A percentile compares a stretch with the other conserved stretches of the same genome.
Conservation (phyloP, 2,113 vertebrate genomes). For the Ellobius talpinus region DNA sequence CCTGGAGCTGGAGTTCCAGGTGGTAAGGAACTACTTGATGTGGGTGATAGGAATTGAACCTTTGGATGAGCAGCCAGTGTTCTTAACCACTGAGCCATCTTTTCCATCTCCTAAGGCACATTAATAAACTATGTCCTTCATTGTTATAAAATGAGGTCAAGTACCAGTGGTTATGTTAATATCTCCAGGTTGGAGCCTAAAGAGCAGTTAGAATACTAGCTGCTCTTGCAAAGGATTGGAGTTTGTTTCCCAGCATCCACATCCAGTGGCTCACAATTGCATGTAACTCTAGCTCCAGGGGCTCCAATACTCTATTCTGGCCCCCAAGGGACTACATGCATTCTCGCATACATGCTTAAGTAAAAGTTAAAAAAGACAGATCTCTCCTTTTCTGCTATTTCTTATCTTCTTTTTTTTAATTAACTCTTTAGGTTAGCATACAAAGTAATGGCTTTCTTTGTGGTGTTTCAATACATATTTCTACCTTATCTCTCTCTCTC, state of each 20-base stretch:
- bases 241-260: background rate
- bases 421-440: background rate
- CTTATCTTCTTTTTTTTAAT: background rate
- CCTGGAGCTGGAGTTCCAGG: background rate
- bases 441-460: background rate
- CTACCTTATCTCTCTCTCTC: background rate
- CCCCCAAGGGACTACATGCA: background rate
- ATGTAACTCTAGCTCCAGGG: background rate
- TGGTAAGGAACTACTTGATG: background rate
- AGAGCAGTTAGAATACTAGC: background rate
- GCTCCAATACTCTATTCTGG: background rate
- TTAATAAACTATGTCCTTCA: background rate
- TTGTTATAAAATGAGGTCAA: constrained; percentile 30
- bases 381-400: background rate
- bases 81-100: background rate
- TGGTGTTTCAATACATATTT: background rate
- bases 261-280: background rate
- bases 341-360: background rate
- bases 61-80: background rate
- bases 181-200: background rate
- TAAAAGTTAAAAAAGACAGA: background rate
- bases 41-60: background rate
- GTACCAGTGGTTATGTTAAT: background rate
- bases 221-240: background rate
- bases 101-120: background rate